Evolutionary conservation across 2,113 vertebrate genomes (phyloP), one percentile per base, ranked within the genome.

Genomic region (Raja brachyura): DNA sequence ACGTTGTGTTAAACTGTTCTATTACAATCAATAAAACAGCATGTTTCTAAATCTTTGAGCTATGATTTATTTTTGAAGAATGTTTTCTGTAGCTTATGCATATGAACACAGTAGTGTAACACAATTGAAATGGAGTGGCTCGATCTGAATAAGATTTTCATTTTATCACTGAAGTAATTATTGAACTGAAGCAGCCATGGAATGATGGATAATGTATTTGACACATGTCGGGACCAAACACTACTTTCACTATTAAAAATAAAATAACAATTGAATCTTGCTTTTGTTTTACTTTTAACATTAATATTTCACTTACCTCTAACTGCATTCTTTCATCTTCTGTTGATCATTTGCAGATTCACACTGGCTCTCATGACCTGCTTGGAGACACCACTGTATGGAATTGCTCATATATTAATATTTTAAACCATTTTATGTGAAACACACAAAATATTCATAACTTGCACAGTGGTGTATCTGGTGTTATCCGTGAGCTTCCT

Each of bases 231-330:
- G 66, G 31, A 73, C 90, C 66, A 92, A 90, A 90, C 88, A 73
- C 39, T 92, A 96, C 95, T 96, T 93, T 96, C 96, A 95, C 95
- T 94, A 94, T 95, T 95, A 79, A 93, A 93, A 61, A 93, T 77
- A 73, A 74, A 70, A 86, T 66, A 93, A 86, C 66, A 93, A 68
- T 95, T 95, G 95, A 95, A 95, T 95, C 94, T 94, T 94, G 95
- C 95, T 95, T 73, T 95, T 96, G 96, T 96, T 96, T 96, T 96
- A 96, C 96, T 96, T 95, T 94, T 93, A 94, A 13, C 96, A 96
- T 96, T 95, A 96, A 96, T 96, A 96, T 96, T 96, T 96, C 95
- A 96, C 3, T 33, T n/a, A 92, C 90, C 68, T 9, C 90, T n/a
- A 92, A 92, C 90, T 73, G 68, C 68, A 92, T 70, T 31, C 81